Base-by-base conservation (phyloP, 2,113 vertebrate species). In the Sardina pilchardus region DNA sequence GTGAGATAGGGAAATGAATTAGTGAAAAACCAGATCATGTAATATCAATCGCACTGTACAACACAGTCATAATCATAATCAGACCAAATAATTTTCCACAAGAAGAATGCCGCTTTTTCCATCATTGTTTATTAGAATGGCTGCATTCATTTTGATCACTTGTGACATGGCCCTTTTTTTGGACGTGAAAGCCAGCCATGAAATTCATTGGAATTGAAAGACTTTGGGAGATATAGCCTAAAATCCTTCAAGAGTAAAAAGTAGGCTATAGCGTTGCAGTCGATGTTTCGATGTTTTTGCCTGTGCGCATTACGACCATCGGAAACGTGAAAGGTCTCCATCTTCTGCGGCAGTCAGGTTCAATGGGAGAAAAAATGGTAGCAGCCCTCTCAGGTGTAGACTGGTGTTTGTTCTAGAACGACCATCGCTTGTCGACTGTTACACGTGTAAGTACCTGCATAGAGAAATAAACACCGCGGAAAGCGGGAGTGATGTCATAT, bases 151-250 rank as follows among this genome's bases (percentile, higher is more conserved):
- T 85, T 89, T 88, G 91, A 91, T 87, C 19, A 21, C 92, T 89
- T 87, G 82, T 63, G 89, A 91, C 92, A 90, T 50, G 93, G 83
- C 53, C 81, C 90, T 56, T 84, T 56, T 84, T 75, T 83, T 88
- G 94, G 91, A 94, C 94, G 96, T 91, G 94, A 95, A 96, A 95
- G 95, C 94, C 53, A 95, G 95, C 94, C 53, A 10, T 90, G 91
- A 93, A 93, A 94, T 95, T 93, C 87, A 87, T 83, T 89, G 91
- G 93, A 94, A 93, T 94, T 92, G 93, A 83, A 91, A 88, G 81
- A 90, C 82, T 78, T 4, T 63, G 1, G 85, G 92, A 89, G 50
- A 42, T 26, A 90, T n/a, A 82, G 90, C 93, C 92, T 84, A 82
- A 43, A 92, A 91, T 94, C 88, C 16, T 17, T 17, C 19, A 24